phyloP scores from a whole-genome alignment of 2,888 invertebrate species.

The Beris chalybata region DNA sequence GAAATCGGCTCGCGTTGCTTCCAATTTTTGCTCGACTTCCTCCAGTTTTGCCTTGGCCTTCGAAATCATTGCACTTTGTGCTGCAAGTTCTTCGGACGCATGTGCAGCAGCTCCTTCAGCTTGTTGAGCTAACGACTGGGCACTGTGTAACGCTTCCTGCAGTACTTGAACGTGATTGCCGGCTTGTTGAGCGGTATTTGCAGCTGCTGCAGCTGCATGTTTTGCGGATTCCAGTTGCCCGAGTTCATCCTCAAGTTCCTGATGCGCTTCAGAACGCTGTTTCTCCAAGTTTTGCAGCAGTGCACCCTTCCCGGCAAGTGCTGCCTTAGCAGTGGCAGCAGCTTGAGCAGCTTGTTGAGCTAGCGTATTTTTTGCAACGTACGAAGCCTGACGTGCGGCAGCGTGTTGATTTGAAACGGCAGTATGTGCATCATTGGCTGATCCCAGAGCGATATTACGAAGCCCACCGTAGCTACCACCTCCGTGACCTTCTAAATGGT shows the following conservation, averaged over 20 bases:
- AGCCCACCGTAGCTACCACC: conserved; percentile 8
- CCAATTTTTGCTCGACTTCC: conserved; percentile 66
- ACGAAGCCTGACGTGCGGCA: conserved; percentile 18
- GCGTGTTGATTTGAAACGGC: conserved; percentile 19
- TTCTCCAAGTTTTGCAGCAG: conserved; percentile 17
- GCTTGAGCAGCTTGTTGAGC: conserved; percentile 21
- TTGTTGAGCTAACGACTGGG: conserved; percentile 12
- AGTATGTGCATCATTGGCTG: conserved; percentile 6
- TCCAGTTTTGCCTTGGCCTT: conserved; percentile 67
- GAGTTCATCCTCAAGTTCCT: conserved; percentile 7
- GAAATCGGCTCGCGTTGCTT: conserved; percentile 68
- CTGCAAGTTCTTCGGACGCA: conserved; percentile 2
- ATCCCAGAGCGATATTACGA: conserved; percentile 17
- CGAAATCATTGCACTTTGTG: conserved; percentile 50
- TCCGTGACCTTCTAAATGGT: conserved; percentile 60
- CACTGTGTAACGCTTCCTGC: conserved; percentile 8
- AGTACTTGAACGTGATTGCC: conserved; percentile 1
- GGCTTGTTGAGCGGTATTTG: conserved; percentile 18
- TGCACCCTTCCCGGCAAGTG: conserved; percentile 13
- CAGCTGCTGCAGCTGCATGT: conserved; percentile 6
- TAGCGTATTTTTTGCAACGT: conserved; percentile 14
- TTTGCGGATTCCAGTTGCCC: conserved; percentile 14
- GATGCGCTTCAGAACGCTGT: conserved; percentile 14
- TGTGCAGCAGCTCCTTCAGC: conserved; percentile 14
- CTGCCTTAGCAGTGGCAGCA: conserved; percentile 19